Evolutionary conservation across 2,113 vertebrate genomes (phyloP).

Genomic region (Ciconia maguari): DNA sequence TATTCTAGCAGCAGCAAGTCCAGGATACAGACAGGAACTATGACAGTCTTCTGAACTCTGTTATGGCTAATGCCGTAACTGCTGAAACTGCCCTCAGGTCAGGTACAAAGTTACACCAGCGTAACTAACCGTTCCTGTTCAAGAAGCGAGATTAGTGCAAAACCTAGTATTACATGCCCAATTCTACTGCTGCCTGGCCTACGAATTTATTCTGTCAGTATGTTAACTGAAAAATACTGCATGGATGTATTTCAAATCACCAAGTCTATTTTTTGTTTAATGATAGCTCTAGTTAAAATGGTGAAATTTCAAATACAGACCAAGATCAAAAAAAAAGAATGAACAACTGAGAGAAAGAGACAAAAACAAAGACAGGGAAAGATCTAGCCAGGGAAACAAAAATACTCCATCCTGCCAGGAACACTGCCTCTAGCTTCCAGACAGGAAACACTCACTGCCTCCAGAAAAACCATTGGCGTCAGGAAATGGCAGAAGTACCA

Average conservation of each 20-base stretch:
- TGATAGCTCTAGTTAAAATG: not conserved
- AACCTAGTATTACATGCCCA: not conserved
- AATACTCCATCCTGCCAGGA: constrained; percentile 50
- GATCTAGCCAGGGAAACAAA: constrained; percentile 39
- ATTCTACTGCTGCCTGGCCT: not conserved
- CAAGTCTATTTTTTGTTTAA: not conserved
- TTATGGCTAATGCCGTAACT: not conserved
- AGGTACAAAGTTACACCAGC: not conserved
- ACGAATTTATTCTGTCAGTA: not conserved
- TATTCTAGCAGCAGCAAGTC: not conserved
- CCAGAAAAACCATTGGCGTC: constrained; percentile 43
- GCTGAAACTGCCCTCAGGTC: not conserved
- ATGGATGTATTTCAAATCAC: not conserved
- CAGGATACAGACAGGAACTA: not conserved
- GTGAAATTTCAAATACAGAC: not conserved
- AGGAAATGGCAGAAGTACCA: constrained; percentile 30
- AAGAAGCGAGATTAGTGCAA: not conserved
- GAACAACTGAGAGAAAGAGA: not conserved
- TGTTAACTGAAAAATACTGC: not conserved
- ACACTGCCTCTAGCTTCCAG: constrained; percentile 38
- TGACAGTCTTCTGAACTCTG: not conserved
- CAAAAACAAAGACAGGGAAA: constrained; percentile 39
- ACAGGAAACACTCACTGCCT: constrained; percentile 49
- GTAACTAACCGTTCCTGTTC: not conserved
- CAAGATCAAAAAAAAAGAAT: not conserved